Evolutionary conservation across 1,140 invertebrate genomes (phyloP), one percentile per base, ranked within the genome.

Genomic region (Pseudomyrmex sp.): DNA sequence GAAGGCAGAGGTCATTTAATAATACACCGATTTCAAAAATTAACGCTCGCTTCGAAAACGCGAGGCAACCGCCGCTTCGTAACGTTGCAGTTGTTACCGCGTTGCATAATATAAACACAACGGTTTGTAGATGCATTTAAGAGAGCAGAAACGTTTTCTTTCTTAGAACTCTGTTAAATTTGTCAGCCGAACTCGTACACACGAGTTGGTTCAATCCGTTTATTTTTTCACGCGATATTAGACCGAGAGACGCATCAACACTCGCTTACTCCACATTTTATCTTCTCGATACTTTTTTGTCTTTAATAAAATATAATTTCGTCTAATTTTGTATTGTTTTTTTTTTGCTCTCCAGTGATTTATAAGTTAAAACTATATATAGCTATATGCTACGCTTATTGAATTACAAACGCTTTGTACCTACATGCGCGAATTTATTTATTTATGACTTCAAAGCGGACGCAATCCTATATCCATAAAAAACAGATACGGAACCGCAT

Each of bases 11-110:
- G 18, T 80, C 54, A 50, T 59, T 72, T 59, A 61, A 80, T 48
- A 58, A 70, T 58, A 59, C n/a, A n/a, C 15, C 44, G 65, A 65
- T 79, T 79, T 48, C 20, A 15, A 44, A 70, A 72, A 59, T 61
- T 80, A 48, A 70, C 44, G 23, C 12, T 26, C 13, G 13, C 66
- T 54, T 15, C 9, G 63, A 4, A 35, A 35, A 5, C n/a, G 15
- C 13, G 26, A 35, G 26, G 12, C 20, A 63, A 59, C 20, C 63
- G 73, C 23, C 20, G 15, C 8, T 20, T 12, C 70, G 54, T 75
- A 52, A 75, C 46, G n/a, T 48, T 7, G 52, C 65, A 48, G 59
- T 70, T 80, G 54, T 79, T 48, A 18, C 48, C 20, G 44, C 23
- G 44, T 79, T 79, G 18, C 75, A 35, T 59, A 70, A 80, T 48